phyloP scores from a whole-genome alignment of 2,888 invertebrate genomes.

The Polydrusus pterygomalis region DNA sequence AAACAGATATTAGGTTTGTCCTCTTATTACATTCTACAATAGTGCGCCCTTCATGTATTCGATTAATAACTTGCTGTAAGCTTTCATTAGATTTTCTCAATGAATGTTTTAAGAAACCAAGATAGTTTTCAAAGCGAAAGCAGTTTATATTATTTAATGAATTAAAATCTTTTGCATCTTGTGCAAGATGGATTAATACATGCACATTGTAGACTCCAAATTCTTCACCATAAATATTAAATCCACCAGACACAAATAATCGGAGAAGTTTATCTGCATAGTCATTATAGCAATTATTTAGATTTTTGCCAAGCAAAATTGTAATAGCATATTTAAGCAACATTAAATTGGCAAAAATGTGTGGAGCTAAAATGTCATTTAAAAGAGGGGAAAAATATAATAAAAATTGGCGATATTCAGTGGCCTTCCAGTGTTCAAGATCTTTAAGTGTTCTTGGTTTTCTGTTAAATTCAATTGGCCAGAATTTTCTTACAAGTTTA shows the following conservation, averaged over 20 bases:
- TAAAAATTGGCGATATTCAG: slow-evolving; percentile 54
- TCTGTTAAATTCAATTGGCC: slow-evolving; percentile 54
- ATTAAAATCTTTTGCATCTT: slow-evolving; percentile 52
- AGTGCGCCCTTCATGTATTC: slow-evolving; percentile 43
- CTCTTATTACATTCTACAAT: background rate
- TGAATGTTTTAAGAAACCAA: slow-evolving; percentile 47
- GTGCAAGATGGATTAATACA: slow-evolving; percentile 51
- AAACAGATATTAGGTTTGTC: background rate
- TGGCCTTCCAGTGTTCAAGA: slow-evolving; percentile 54
- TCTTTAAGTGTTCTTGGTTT: slow-evolving; percentile 51
- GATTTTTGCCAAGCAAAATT: slow-evolving; percentile 36
- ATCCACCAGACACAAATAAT: slow-evolving; percentile 48
- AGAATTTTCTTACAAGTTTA: slow-evolving; percentile 32
- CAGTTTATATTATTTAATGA: slow-evolving; percentile 44
- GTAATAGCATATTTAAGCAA: slow-evolving; percentile 44
- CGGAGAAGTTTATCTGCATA: slow-evolving; percentile 52
- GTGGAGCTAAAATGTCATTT: slow-evolving; percentile 35
- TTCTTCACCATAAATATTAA: slow-evolving; percentile 50
- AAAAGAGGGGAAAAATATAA: slow-evolving; percentile 48
- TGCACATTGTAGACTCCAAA: slow-evolving; percentile 53
- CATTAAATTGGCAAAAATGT: slow-evolving; percentile 47
- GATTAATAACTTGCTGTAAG: slow-evolving; percentile 50
- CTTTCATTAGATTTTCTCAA: slow-evolving; percentile 53
- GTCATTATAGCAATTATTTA: slow-evolving; percentile 50
- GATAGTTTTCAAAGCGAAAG: slow-evolving; percentile 53